Percentiles rank a stretch among this genome's conserved stretches.
Conservation (phyloP, 2,797 vertebrate species). For the Erethizon dorsatum region DNA sequence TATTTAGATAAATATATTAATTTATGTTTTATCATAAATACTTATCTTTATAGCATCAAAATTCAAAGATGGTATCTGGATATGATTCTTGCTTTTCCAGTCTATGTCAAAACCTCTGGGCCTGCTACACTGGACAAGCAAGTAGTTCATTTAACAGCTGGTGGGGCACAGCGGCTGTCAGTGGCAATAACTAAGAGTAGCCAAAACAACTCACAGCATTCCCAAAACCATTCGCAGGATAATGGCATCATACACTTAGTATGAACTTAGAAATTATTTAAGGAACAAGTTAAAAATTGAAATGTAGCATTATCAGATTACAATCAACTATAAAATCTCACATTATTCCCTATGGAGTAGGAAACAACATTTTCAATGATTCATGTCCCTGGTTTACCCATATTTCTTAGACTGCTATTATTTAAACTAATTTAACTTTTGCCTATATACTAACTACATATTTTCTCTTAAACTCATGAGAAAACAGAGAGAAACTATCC, state of each 20-base stretch:
- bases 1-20: constrained; percentile 43
- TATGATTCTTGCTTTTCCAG: constrained; percentile 32
- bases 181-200: neutral
- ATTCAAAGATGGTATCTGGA: neutral
- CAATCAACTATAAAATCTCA: constrained; percentile 14
- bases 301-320: neutral
- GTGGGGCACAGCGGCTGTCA: neutral
- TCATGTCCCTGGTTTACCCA: neutral
- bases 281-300: constrained; percentile 1
- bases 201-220: neutral
- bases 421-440: constrained; percentile 62
- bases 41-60: constrained; percentile 31
- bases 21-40: constrained; percentile 14
- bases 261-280: constrained; percentile 31
- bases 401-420: constrained; percentile 6
- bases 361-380: constrained; percentile 49
- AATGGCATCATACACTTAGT: neutral
- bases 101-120: neutral
- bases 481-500: neutral
- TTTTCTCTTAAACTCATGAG: constrained; percentile 36
- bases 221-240: neutral
- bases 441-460: neutral
- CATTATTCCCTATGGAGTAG: neutral
- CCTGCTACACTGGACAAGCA: neutral
- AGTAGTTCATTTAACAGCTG: neutral